Evolutionary conservation across 2,113 vertebrate genomes (phyloP), one percentile per base, ranked within the genome.

Genomic region (Leptobrachium ailaonicum): DNA sequence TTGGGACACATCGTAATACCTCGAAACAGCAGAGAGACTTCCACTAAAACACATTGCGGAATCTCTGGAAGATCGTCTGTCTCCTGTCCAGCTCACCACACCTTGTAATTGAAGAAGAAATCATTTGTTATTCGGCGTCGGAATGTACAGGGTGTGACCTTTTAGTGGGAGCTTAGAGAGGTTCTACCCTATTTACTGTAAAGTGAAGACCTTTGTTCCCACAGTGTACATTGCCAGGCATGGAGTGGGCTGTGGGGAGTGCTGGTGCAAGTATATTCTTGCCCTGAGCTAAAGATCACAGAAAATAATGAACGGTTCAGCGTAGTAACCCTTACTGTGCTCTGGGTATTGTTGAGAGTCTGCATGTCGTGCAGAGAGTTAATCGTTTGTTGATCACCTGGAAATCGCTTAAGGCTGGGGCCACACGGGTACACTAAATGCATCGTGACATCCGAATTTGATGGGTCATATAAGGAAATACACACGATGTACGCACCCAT

Each of bases 71-170:
- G 84, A 85, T 85, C 77, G 83, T 80, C 84, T 74, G 77, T 82
- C 83, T 87, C 83, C 85, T 85, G 84, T 84, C 86, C 87, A 85
- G 88, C 87, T 83, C 82, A 82, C 88, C 90, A 87, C 89, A 88
- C 90, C 90, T 90, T 84, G 86, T 88, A 90, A 91, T 89, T 88
- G 89, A 86, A 88, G 89, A 89, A 85, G 86, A 88, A 83, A 76
- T 83, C 83, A 82, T 87, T 89, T 87, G 86, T 50, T 86, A 85
- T 85, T 71, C 0, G 77, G 86, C 84, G 83, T 8, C 86, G 88
- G 86, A 84, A 88, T 82, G 83, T 58, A 66, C 58, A 88, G 84
- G 89, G 86, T 87, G 87, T 89, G 83, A 80, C 72, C 54, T 71
- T 74, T 68, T 69, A 74, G 84, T 56, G 53, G 60, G 68, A 83